phyloP scores from a whole-genome alignment of 2,797 vertebrate species.

The Poeciliopsis gracilis region DNA sequence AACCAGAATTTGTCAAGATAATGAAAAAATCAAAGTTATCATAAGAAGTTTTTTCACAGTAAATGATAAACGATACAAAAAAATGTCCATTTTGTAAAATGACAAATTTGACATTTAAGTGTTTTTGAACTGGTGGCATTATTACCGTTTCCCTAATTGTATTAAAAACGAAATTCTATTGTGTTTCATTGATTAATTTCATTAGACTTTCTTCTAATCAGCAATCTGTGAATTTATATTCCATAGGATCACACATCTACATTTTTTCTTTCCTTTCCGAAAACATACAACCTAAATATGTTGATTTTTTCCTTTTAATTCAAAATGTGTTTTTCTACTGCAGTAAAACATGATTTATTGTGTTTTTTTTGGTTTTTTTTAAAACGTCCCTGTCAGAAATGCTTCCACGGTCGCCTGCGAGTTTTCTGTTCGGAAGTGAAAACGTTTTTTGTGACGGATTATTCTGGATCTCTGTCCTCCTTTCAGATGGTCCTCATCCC shows the following conservation, averaged over 20 bases:
- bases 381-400: neutral
- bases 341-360: neutral
- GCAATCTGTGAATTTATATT: neutral
- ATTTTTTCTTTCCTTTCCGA: neutral
- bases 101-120: neutral
- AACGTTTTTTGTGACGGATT: neutral
- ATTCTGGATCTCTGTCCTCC: slow-evolving; percentile 7
- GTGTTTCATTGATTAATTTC: neutral
- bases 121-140: neutral
- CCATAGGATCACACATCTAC: neutral
- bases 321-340: neutral
- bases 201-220: neutral
- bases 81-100: no score
- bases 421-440: neutral
- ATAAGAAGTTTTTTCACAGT: no score
- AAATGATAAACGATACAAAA: no score
- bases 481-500: slow-evolving; percentile 89
- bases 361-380: neutral
- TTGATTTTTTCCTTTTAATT: neutral
- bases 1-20: no score
- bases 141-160: neutral
- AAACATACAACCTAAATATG: neutral
- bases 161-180: neutral
- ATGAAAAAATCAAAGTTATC: no score
- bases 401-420: neutral